Evolutionary conservation across 1,140 invertebrate species (phyloP), one percentile per base, ranked within the genome.

Genomic region (Atta texana): DNA sequence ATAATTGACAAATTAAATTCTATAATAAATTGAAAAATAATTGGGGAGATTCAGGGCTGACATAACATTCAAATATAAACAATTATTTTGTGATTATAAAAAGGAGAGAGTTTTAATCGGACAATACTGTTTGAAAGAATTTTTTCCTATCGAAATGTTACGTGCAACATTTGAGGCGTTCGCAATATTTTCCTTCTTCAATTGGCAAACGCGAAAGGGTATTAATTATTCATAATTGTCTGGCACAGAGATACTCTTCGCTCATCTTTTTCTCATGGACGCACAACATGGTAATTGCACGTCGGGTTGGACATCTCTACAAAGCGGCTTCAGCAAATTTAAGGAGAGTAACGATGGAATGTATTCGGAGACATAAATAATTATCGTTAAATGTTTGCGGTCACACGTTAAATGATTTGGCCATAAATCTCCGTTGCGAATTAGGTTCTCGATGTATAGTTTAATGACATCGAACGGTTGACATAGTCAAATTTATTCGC

Each of bases 401-500:
- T 21, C 31, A 55, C 16, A 14, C 39, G 69, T 61, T 75, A 84
- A 84, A 61, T 21, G 80, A 63, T 75, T 61, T 24, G 18, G 8
- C 28, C 80, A 28, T 84, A 84, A 84, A 84, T 84, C 39, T 84
- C 8, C 28, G 64, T 44, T 12, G 68, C 39, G 80, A 59, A 61
- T 49, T 61, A 75, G 34, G 24, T 63, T 8, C 68, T 6, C 34
- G 24, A 82, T 82, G 68, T 21, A 49, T 49, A 72, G 18, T 8
- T 72, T 44, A 51, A 5, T n/a, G 39, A 63, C 59, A 75, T 55
- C 18, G 18, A 16, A 61, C 71, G 14, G 69, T 84, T 74, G 80
- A 61, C 80, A 74, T 51, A 61, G 55, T 49, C 69, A 51, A 75
- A 84, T 82, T 82, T 74, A 84, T 84, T 84, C 66, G 49, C 63